Evolutionary conservation across 2,888 invertebrate species (phyloP).

Genomic region (Hofmannophila pseudospretella): DNA sequence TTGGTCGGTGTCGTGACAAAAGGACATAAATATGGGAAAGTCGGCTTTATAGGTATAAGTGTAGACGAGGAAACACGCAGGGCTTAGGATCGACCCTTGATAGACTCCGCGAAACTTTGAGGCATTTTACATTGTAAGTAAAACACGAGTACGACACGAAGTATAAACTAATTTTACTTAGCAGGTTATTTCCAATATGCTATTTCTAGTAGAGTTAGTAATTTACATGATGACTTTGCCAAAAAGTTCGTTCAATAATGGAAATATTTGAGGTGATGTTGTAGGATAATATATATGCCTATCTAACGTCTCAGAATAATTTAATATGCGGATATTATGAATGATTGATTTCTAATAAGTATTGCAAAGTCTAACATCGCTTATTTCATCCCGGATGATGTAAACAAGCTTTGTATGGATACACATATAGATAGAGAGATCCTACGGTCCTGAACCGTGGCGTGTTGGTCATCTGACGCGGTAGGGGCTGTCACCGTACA

Average conservation of each 20-base stretch:
- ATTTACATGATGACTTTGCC: too few species aligned
- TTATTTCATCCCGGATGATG: neutral
- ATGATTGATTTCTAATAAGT: too few species aligned
- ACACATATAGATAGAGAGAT: neutral
- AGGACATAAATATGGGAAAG: slow-evolving; percentile 59
- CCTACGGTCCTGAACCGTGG: slow-evolving; percentile 1
- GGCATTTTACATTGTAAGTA: slow-evolving; percentile 1
- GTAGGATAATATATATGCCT: too few species aligned
- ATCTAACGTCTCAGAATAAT: too few species aligned
- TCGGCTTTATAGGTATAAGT: slow-evolving; percentile 43
- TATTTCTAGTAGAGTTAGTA: too few species aligned
- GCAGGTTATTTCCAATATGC: too few species aligned
- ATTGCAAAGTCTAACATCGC: too few species aligned
- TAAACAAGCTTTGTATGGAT: neutral
- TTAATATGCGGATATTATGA: too few species aligned
- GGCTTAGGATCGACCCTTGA: slow-evolving; percentile 46
- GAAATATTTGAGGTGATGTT: too few species aligned
- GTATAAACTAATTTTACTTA: too few species aligned
- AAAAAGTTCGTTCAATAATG: too few species aligned
- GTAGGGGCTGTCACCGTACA: slow-evolving; percentile 14
- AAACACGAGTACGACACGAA: too few species aligned
- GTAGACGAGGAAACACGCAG: slow-evolving; percentile 50
- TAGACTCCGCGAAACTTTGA: slow-evolving; percentile 24
- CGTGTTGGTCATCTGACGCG: slow-evolving; percentile 7
- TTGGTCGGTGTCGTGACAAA: slow-evolving; percentile 70